These are phyloP conservation scores for Pseudomyrmex gracilis DNA, from an alignment of 1,140 invertebrate species.

Conservation along the genomic window DNA sequence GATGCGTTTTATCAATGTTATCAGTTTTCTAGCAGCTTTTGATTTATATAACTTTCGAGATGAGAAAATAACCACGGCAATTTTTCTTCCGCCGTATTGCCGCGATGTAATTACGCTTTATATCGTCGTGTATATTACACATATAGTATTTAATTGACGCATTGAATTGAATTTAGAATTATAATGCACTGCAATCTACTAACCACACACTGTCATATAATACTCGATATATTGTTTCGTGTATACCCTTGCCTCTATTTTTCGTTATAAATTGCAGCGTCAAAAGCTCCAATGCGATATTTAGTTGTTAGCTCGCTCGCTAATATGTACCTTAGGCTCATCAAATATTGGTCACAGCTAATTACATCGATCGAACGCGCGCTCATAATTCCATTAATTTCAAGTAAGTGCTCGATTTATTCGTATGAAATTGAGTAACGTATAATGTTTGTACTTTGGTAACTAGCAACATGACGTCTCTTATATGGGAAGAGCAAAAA, in stretches of 20 bases:
- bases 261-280: conserved; percentile 17
- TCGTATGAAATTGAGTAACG: background rate
- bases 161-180: background rate
- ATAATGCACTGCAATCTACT: conserved; percentile 14
- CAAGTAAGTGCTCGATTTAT: conserved; percentile 49
- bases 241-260: conserved; percentile 6
- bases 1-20: background rate
- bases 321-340: conserved; percentile 45
- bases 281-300: conserved; percentile 22
- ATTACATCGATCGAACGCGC: conserved; percentile 48
- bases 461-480: background rate
- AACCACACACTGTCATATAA: background rate
- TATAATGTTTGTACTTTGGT: background rate
- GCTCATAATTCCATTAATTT: conserved; percentile 51
- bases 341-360: conserved; percentile 48
- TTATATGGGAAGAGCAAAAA: background rate
- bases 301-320: conserved; percentile 38
- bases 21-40: background rate
- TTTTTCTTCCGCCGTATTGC: background rate
- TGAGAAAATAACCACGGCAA: background rate
- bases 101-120: background rate
- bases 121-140: background rate
- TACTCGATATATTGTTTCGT: conserved; percentile 3
- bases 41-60: background rate
- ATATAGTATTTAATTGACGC: background rate